These are phyloP conservation scores for Rapana venosa DNA, from an alignment of 2,888 invertebrate genomes.

Conservation along the genomic window DNA sequence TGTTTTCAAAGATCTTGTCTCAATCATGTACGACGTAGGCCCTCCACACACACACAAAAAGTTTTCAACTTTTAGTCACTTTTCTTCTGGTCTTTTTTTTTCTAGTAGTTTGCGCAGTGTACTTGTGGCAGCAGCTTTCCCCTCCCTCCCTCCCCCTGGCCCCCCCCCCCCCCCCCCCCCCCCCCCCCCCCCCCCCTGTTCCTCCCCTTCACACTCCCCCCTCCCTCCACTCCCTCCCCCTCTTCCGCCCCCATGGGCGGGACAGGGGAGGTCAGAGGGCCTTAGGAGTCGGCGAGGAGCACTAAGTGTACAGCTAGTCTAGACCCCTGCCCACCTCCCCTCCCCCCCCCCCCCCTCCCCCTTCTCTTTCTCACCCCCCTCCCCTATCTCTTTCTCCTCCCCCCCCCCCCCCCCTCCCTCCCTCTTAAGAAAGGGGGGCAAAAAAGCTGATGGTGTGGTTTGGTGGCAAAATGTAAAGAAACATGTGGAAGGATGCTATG, in stretches of 20 bases:
- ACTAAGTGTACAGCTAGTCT: too few species aligned
- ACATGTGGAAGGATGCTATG: neutral
- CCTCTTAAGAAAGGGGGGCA: neutral
- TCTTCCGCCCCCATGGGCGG: neutral
- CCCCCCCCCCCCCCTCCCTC: neutral
- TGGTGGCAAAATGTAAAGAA: too few species aligned
- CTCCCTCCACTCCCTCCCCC: neutral
- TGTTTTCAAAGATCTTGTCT: too few species aligned
- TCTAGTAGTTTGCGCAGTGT: too few species aligned
- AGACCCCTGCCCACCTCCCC: neutral
- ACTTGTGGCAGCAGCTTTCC: neutral
- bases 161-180: neutral
- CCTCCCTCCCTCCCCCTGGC: neutral
- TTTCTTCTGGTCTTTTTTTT: too few species aligned
- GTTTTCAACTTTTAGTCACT: too few species aligned
- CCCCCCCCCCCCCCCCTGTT: neutral
- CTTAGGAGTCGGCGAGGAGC: too few species aligned
- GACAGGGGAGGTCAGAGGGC: too few species aligned
- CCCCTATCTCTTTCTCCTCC: neutral
- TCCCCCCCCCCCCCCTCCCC: neutral
- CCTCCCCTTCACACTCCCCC: neutral
- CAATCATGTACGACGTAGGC: too few species aligned
- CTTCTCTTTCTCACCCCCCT: neutral
- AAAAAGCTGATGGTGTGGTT: neutral
- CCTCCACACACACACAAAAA: too few species aligned